A percentile compares a stretch with the other conserved stretches of the same genome.
These are phyloP conservation scores for Marasmarcha lunaedactyla DNA, from an alignment of 2,888 invertebrate species.

Conservation along the genomic window DNA sequence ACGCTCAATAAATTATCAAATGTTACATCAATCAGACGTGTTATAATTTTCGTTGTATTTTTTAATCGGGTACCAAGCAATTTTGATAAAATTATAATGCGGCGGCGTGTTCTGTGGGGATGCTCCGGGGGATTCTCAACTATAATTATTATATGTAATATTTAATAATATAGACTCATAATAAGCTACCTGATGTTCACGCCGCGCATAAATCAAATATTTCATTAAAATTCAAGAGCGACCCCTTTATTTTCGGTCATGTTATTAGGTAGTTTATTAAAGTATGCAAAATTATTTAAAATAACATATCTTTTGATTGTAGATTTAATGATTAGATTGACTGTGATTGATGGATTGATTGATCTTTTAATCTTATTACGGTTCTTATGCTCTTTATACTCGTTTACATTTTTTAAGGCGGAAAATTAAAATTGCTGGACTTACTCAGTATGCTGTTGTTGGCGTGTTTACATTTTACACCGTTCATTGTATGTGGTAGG, in stretches of 20 bases:
- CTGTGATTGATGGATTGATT: constrained; percentile 32
- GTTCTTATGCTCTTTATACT: too few species aligned
- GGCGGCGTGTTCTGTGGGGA: constrained; percentile 56
- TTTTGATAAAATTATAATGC: constrained; percentile 69
- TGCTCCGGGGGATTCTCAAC: constrained; percentile 52
- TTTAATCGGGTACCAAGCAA: constrained; percentile 50
- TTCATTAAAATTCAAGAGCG: constrained; percentile 63
- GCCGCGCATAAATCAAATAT: constrained; percentile 66
- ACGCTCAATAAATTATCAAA: constrained; percentile 68
- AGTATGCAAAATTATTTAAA: constrained; percentile 40
- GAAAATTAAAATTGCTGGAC: too few species aligned
- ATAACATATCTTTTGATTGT: constrained; percentile 32
- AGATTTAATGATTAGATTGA: constrained; percentile 39
- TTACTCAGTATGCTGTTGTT: too few species aligned
- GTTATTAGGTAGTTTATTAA: constrained; percentile 14
- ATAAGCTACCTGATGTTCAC: constrained; percentile 66
- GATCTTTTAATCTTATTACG: not conserved
- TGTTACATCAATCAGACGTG: constrained; percentile 71
- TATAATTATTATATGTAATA: constrained; percentile 69
- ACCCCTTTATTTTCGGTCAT: constrained; percentile 55
- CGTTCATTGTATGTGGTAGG: too few species aligned
- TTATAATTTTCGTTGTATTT: constrained; percentile 61
- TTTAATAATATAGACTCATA: constrained; percentile 68
- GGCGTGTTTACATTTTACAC: too few species aligned
- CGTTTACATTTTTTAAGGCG: too few species aligned